Percentiles rank a stretch among this genome's conserved stretches.
These are phyloP conservation scores for Drusus annulatus DNA, from an alignment of 1,140 invertebrate species.

Conservation along the genomic window DNA sequence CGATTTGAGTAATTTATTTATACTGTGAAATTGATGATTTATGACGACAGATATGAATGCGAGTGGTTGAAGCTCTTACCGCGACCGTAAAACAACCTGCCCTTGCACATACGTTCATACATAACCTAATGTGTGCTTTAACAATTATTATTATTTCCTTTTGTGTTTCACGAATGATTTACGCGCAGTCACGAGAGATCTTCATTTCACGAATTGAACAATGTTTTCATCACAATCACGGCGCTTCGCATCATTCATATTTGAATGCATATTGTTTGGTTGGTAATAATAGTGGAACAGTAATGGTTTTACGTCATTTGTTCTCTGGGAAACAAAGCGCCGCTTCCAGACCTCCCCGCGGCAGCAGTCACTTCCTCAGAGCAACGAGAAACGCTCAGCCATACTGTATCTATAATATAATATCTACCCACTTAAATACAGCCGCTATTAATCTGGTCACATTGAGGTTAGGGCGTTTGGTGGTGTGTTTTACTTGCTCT, in stretches of 20 bases:
- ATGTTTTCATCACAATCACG: slow-evolving; percentile 15
- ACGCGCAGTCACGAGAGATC: slow-evolving; percentile 15
- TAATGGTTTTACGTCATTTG: slow-evolving; percentile 30
- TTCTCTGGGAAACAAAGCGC: slow-evolving; percentile 9
- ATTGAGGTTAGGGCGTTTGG: background rate
- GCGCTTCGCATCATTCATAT: slow-evolving; percentile 10
- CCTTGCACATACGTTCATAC: background rate
- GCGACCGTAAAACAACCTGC: background rate
- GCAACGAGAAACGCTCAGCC: background rate
- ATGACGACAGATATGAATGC: background rate
- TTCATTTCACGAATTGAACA: slow-evolving; percentile 10
- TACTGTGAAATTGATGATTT: background rate
- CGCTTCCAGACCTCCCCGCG: background rate
- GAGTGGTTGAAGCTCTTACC: too few species aligned
- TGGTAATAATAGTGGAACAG: slow-evolving; percentile 25
- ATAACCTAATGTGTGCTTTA: background rate
- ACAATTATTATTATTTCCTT: background rate
- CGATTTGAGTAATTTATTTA: background rate
- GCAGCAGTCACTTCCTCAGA: background rate
- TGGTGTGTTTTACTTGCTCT: background rate
- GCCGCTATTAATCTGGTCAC: background rate
- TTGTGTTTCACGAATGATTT: slow-evolving; percentile 11
- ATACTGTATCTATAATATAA: background rate
- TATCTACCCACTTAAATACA: slow-evolving; percentile 3
- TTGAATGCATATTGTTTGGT: slow-evolving; percentile 27